phyloP scores from a whole-genome alignment of 2,113 vertebrate species.

The Scopus umbretta region DNA sequence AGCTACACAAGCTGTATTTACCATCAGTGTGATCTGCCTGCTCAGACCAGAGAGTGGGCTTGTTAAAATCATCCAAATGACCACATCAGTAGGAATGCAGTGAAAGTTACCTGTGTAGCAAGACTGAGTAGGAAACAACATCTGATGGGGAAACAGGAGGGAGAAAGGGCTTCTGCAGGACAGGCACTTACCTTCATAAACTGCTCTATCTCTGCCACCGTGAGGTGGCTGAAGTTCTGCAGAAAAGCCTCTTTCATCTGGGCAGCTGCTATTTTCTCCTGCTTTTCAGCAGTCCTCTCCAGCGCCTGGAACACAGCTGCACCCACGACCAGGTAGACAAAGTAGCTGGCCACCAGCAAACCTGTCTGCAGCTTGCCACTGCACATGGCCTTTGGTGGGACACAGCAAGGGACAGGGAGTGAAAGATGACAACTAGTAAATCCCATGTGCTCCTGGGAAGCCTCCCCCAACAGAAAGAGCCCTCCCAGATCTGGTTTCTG shows the following conservation, averaged over 20 bases:
- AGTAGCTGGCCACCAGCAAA: constrained; percentile 14
- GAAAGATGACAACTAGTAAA: neutral
- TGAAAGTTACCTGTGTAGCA: neutral
- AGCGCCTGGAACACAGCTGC: constrained; percentile 62
- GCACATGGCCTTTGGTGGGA: neutral
- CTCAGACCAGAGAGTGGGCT: neutral
- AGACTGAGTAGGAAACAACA: neutral
- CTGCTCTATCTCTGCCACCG: constrained; percentile 38
- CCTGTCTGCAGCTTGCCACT: constrained; percentile 1
- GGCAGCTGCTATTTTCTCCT: constrained; percentile 41
- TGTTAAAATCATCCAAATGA: neutral
- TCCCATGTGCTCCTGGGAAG: neutral
- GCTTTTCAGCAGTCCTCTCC: constrained; percentile 42
- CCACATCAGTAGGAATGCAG: neutral
- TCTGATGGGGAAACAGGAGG: neutral
- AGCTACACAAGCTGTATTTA: neutral
- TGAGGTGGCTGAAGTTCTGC: constrained; percentile 51
- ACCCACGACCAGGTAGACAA: constrained; percentile 56
- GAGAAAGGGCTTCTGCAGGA: neutral
- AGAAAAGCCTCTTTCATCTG: constrained; percentile 61
- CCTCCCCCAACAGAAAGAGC: neutral
- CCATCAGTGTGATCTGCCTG: neutral
- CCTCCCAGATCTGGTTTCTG: neutral
- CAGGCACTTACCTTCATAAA: constrained; percentile 63
- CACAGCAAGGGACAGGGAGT: neutral